phyloP scores from a whole-genome alignment of 1,140 invertebrate genomes.

The Drosophila mauritiana region DNA sequence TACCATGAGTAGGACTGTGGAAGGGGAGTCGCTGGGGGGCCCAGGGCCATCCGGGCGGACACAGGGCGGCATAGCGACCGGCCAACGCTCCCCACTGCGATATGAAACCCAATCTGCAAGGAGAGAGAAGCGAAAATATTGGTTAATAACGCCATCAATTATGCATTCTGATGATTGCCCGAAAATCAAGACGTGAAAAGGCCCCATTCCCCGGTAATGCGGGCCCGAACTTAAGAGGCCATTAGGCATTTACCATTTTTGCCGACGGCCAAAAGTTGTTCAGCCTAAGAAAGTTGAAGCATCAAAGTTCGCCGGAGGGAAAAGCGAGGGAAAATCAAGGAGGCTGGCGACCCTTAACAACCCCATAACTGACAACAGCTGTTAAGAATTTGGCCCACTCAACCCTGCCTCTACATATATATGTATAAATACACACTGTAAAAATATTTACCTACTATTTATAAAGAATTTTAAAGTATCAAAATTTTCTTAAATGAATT shows the following conservation, averaged over 20 bases:
- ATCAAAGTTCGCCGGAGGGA: slow-evolving; percentile 29
- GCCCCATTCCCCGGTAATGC: slow-evolving; percentile 7
- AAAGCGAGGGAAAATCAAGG: slow-evolving; percentile 13
- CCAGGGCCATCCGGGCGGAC: slow-evolving; percentile 86
- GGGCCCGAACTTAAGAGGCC: slow-evolving; percentile 40
- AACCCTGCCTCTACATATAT: slow-evolving; percentile 11
- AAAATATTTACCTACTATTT: not conserved
- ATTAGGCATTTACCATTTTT: slow-evolving; percentile 56
- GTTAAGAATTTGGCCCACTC: slow-evolving; percentile 60
- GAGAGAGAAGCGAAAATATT: slow-evolving; percentile 19
- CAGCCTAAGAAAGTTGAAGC: slow-evolving; percentile 43
- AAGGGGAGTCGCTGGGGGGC: slow-evolving; percentile 84
- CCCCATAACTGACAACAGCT: slow-evolving; percentile 78
- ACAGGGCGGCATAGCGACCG: slow-evolving; percentile 88
- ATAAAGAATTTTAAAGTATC: not conserved
- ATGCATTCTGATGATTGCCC: slow-evolving; percentile 56
- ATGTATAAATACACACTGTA: slow-evolving; percentile 2
- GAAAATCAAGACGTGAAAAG: slow-evolving; percentile 26
- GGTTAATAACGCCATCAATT: slow-evolving; percentile 65
- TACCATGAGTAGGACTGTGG: slow-evolving; percentile 84
- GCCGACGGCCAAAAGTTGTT: slow-evolving; percentile 57
- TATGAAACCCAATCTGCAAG: slow-evolving; percentile 91
- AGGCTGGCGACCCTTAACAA: slow-evolving; percentile 64
- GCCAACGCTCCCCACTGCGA: slow-evolving; percentile 90
- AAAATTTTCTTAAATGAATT: too few species aligned